phyloP scores from a whole-genome alignment of 2,888 invertebrate genomes.

The Rhagium mordax region DNA sequence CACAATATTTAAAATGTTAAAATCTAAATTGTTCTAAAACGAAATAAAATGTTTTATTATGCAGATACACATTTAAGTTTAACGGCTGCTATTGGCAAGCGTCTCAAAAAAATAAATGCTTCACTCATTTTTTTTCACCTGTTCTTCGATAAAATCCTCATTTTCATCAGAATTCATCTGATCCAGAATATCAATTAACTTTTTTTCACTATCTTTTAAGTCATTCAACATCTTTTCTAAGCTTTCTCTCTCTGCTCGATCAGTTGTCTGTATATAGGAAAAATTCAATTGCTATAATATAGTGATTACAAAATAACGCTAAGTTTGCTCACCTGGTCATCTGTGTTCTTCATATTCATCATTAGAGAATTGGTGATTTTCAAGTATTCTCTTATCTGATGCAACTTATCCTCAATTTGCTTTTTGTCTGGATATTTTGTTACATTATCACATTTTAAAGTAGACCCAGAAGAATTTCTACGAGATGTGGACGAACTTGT shows the following conservation, averaged over 20 bases:
- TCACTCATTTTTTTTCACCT: conserved; percentile 40
- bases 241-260: conserved; percentile 71
- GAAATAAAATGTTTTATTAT: no score
- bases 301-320: not conserved
- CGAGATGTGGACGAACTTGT: conserved; percentile 65
- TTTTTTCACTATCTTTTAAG: conserved; percentile 80
- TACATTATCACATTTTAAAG: conserved; percentile 68
- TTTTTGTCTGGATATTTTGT: conserved; percentile 76
- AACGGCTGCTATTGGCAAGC: not conserved
- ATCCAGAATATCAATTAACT: conserved; percentile 75
- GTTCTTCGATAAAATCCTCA: conserved; percentile 34
- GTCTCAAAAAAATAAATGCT: not conserved
- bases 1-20: no score
- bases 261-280: conserved; percentile 48
- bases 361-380: conserved; percentile 80
- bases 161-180: conserved; percentile 58
- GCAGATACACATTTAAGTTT: conserved; percentile 7
- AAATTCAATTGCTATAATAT: conserved; percentile 25
- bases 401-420: conserved; percentile 79
- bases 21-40: no score
- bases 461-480: conserved; percentile 64
- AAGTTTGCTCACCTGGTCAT: conserved; percentile 76
- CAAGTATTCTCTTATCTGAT: conserved; percentile 82
- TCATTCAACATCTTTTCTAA: conserved; percentile 79
- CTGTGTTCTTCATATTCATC: conserved; percentile 77